These are phyloP conservation scores for Drosophila koepferae DNA, from an alignment of 2,888 invertebrate species.

Conservation along the genomic window DNA sequence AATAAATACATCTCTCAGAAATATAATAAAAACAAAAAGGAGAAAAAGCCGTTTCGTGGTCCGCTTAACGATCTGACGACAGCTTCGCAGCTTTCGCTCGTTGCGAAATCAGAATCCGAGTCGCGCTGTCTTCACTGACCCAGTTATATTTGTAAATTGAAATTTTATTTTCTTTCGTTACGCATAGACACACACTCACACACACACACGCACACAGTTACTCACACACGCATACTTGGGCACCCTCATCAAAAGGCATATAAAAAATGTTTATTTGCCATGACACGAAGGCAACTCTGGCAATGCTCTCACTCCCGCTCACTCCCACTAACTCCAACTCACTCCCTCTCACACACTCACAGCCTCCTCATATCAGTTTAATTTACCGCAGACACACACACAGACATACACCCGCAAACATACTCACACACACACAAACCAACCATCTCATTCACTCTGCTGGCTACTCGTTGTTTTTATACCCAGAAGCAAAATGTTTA, in stretches of 20 bases:
- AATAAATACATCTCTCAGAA: background rate
- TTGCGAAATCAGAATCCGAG: constrained; percentile 24
- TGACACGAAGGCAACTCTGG: constrained; percentile 70
- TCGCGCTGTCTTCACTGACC: constrained; percentile 52
- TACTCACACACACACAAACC: background rate
- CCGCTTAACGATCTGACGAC: constrained; percentile 24
- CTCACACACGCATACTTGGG: constrained; percentile 12
- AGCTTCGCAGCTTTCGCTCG: constrained; percentile 15
- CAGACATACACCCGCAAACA: background rate
- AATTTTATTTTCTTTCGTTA: constrained; percentile 66
- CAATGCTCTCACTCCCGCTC: constrained; percentile 11
- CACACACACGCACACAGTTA: constrained; percentile 8
- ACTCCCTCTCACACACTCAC: background rate
- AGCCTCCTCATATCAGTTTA: constrained; percentile 14
- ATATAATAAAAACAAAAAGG: background rate
- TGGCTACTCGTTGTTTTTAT: constrained; percentile 36
- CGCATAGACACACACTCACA: constrained; percentile 24
- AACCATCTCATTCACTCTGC: constrained; percentile 27
- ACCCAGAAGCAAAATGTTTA: background rate
- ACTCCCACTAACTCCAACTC: background rate
- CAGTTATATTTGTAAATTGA: constrained; percentile 76
- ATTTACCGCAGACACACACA: constrained; percentile 6
- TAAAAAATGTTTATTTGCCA: constrained; percentile 74
- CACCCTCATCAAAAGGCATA: constrained; percentile 73
- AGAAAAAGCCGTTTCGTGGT: no score